Conservation (phyloP, 2,113 vertebrate genomes). For the Phyllopteryx taeniolatus region DNA sequence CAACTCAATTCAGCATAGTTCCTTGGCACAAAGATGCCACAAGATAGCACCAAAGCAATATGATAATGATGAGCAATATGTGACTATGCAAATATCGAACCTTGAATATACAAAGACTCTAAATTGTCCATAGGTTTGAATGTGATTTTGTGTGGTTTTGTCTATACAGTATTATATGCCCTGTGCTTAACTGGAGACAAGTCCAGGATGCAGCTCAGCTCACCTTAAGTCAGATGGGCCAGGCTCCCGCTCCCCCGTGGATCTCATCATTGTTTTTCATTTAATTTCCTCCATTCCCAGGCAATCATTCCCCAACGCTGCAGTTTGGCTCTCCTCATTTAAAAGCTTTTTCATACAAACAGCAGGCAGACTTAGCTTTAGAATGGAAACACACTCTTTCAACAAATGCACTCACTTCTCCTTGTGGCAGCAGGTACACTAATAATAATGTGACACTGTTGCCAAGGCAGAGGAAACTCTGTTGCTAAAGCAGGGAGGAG, state of each 20-base stretch:
- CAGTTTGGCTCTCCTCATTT: background rate
- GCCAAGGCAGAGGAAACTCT: conserved; percentile 57
- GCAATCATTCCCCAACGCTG: background rate
- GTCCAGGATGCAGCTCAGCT: background rate
- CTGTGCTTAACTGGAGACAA: background rate
- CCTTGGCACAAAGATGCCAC: background rate
- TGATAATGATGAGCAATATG: too few species aligned
- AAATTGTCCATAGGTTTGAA: background rate
- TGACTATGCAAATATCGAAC: too few species aligned
- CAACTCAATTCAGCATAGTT: background rate
- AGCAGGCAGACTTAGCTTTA: conserved; percentile 19
- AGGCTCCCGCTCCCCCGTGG: background rate
- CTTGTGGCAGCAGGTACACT: conserved; percentile 49
- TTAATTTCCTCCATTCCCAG: too few species aligned
- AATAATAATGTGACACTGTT: conserved; percentile 58
- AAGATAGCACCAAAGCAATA: too few species aligned
- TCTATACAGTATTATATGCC: background rate
- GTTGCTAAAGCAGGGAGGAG: conserved; percentile 33
- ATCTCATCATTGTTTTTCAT: background rate
- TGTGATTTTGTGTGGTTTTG: background rate
- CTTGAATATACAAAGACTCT: background rate
- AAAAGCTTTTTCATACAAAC: background rate
- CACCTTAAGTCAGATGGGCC: background rate
- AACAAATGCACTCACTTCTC: conserved; percentile 51
- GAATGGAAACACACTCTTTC: conserved; percentile 19